These are phyloP conservation scores for Drosophila nannoptera DNA, from an alignment of 1,140 invertebrate species.

Conservation along the genomic window DNA sequence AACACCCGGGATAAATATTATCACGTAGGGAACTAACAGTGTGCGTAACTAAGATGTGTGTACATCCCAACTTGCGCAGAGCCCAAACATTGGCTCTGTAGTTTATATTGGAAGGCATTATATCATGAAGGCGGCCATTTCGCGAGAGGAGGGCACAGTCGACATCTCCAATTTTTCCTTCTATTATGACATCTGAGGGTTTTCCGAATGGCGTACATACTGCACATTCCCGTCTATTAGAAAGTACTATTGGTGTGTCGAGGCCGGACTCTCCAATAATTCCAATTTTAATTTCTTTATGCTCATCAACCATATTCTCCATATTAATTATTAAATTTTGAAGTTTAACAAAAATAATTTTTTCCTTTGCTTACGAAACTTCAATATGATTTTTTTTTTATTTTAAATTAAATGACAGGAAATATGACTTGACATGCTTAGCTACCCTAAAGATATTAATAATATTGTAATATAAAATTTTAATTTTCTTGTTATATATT, in stretches of 20 bases:
- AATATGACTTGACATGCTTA: not conserved
- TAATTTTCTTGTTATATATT: not conserved
- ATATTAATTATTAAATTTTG: constrained; percentile 44
- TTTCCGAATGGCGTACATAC: constrained; percentile 92
- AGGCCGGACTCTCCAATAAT: constrained; percentile 97
- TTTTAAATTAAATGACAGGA: constrained; percentile 1
- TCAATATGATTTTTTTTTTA: not conserved
- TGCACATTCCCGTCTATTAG: constrained; percentile 83
- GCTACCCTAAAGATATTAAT: not conserved
- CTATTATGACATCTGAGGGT: constrained; percentile 90
- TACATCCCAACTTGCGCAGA: constrained; percentile 91
- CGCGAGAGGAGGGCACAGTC: constrained; percentile 91
- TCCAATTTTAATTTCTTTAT: constrained; percentile 85
- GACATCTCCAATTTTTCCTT: constrained; percentile 85
- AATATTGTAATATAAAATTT: not conserved
- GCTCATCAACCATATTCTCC: constrained; percentile 21
- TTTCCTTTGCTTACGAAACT: not conserved
- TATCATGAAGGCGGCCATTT: constrained; percentile 92
- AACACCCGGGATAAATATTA: constrained; percentile 90
- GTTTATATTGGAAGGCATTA: constrained; percentile 89
- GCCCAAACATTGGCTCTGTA: constrained; percentile 98
- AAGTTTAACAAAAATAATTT: not conserved
- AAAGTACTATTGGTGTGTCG: constrained; percentile 89
- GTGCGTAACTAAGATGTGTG: constrained; percentile 89
- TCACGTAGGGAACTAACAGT: constrained; percentile 91